Conservation (phyloP, 2,797 vertebrate species). For the Sebastes itinus region DNA sequence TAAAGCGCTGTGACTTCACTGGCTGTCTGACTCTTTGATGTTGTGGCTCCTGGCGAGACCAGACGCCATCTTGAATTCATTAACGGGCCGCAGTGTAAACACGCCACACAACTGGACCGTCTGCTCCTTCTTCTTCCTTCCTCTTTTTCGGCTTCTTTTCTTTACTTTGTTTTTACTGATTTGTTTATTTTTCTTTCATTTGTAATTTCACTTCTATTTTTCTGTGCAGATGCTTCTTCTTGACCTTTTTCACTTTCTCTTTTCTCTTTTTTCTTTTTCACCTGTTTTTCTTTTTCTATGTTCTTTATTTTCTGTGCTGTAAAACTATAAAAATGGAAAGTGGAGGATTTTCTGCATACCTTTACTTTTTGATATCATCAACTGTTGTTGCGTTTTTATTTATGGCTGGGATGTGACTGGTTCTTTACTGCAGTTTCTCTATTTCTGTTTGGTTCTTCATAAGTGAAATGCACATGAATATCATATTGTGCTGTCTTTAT, state of each 20-base stretch:
- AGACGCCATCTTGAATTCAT: constrained; percentile 91
- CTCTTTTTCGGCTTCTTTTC: not conserved
- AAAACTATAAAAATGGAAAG: not conserved
- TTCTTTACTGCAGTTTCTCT: not conserved
- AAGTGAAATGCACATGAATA: too few relatives aligned
- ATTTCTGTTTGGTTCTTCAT: too few relatives aligned
- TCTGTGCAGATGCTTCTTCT: too few relatives aligned
- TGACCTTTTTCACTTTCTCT: too few relatives aligned
- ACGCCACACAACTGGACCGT: constrained; percentile 37
- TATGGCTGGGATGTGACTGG: not conserved
- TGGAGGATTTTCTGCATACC: not conserved
- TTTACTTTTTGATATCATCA: not conserved
- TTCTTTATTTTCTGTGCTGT: too few relatives aligned
- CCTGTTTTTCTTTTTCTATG: too few relatives aligned
- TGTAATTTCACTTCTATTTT: not conserved
- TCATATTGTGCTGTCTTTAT: not conserved
- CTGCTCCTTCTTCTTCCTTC: not conserved
- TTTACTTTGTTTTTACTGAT: not conserved
- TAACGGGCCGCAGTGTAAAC: constrained; percentile 87
- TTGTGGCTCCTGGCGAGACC: constrained; percentile 70
- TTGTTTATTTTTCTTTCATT: constrained; percentile 24
- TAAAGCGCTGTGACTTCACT: constrained; percentile 77
- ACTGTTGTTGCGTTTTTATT: not conserved
- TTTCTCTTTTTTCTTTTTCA: too few relatives aligned
- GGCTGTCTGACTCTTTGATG: constrained; percentile 71